Evolutionary conservation across 2,888 invertebrate species (phyloP), one percentile per base, ranked within the genome.

Genomic region (Euphydryas editha): DNA sequence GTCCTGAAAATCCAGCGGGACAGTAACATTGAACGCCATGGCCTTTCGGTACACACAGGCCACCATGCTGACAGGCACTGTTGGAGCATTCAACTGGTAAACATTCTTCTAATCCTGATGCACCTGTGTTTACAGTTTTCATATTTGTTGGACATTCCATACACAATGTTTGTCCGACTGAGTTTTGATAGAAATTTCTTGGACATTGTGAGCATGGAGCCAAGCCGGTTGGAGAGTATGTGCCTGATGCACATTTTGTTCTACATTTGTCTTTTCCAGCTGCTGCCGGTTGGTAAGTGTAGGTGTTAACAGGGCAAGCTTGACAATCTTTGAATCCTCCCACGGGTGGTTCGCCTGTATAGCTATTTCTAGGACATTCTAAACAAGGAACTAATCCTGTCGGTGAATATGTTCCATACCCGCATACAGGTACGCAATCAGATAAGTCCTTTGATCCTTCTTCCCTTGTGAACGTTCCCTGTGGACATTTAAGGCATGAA

Each of bases 201-300:
- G 99, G 99, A 78, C 99, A 99, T 66, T 96, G 95, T 2, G 98
- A 97, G 85, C 99, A 99, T 0, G 99, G 98, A 11, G 98, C 97
- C 36, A 99, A 88, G 15, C 99, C 99, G 15, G 98, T 98, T 56
- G 97, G 96, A 0, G 98, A 98, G 82, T 98, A 99, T 73, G 95
- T 95, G 67, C 99, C 99, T 15, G 98, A 94, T 15, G 95, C 93
- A 84, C 99, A 99, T 85, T 98, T 98, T 46, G 96, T 95, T 85
- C 97, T 94, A 80, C 98, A 98, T 72, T 95, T 94, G 73, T 96
- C 96, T 83, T 95, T 96, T 66, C 95, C 95, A 10, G 96, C 95
- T 3, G 98, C 97, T n/a, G 98, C 96, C 11, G 98, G 97, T 88
- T 98, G 97, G 83, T 97, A 98, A 0, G 98, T 98, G 80, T 95